phyloP scores from a whole-genome alignment of 2,113 vertebrate genomes.

The Columba livia region DNA sequence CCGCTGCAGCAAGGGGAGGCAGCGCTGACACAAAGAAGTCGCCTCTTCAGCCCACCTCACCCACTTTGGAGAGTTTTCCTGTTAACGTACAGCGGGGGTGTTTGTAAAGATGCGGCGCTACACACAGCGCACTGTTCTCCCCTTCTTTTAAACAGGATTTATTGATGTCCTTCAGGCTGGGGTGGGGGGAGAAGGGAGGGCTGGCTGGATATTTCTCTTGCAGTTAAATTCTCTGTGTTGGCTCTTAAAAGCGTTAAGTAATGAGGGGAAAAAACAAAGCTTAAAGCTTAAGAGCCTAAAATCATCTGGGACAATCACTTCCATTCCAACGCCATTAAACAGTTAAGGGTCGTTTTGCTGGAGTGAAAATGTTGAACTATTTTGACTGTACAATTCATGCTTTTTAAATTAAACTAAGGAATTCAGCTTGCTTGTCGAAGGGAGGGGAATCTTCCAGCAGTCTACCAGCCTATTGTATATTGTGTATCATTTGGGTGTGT shows the following conservation, averaged over 20 bases:
- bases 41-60: neutral
- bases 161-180: neutral
- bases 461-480: neutral
- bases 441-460: neutral
- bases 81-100: neutral
- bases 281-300: neutral
- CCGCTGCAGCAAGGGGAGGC: neutral
- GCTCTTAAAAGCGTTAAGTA: neutral
- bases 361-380: neutral
- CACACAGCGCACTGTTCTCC: accelerated
- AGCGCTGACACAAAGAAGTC: neutral
- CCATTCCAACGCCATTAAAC: accelerated
- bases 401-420: neutral
- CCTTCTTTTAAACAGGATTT: neutral
- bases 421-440: neutral
- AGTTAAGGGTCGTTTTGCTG: neutral
- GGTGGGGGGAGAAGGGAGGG: neutral
- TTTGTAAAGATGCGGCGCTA: no score
- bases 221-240: neutral
- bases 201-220: neutral
- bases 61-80: neutral
- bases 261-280: neutral
- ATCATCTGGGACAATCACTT: neutral
- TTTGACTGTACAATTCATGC: neutral
- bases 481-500: neutral